Evolutionary conservation across 2,888 invertebrate genomes (phyloP), one percentile per base, ranked within the genome.

Genomic region (Gibbula magus): DNA sequence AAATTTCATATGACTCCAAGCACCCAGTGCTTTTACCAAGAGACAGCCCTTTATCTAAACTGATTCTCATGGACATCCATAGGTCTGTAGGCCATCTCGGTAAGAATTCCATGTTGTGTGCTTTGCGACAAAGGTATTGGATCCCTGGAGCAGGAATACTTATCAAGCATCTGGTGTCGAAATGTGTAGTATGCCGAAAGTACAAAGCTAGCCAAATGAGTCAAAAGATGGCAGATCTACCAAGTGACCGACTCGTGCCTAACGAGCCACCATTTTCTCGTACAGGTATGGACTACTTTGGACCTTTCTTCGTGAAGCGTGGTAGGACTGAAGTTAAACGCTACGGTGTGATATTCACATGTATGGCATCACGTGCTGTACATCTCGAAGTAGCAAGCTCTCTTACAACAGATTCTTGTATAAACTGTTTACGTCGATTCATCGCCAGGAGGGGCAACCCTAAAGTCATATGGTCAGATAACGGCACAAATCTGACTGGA

Each of bases 291-390:
- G 39, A 70, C 53, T 82, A 79, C 39, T 82, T 83, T 61, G 79
- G 80, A 13, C 79, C 80, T 3, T 83, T 67, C 53, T 22, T 18
- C 32, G 67, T 83, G 18, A 84, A 83, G 73, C 45, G 67, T 18
- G 84, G 82, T 16, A 53, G 82, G 7, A 32, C 39, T 32, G 25
- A 51, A 16, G 53, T 39, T 10, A 84, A 84, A 29, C 45, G 83
- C 25, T 84, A 84, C 73, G 84, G 81, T 45, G 82, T 82, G 10
- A 79, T 83, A 25, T 84, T 84, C 56, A 83, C 84, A 13, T 83
- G 84, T 39, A 22, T 61, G 13, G 22, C 61, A 20, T 25, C 61
- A 22, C 61, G 61, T 61, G 61, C 61, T 22, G 61, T 61, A 16
- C 25, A 61, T 29, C 10, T 61, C 0, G 61, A 61, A 61, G 61